These are phyloP conservation scores for Thelaira solivaga DNA, from an alignment of 2,888 invertebrate species.

Conservation along the genomic window DNA sequence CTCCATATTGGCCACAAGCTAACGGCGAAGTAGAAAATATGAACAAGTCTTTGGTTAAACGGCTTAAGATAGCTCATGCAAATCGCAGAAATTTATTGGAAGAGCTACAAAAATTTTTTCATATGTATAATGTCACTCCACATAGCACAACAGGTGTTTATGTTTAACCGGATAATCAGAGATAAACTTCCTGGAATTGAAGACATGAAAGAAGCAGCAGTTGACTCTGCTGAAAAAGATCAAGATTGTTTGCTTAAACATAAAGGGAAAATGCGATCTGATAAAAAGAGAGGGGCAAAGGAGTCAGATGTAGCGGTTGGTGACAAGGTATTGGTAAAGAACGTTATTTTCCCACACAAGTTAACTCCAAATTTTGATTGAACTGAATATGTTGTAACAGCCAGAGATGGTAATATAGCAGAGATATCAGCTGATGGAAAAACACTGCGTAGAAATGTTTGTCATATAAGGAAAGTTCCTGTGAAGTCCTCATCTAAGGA, in stretches of 20 bases:
- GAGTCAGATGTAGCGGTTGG: conserved; percentile 35
- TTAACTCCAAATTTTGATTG: conserved; percentile 50
- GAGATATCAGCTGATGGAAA: too few relatives aligned
- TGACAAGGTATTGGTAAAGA: conserved; percentile 46
- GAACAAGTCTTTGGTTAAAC: conserved; percentile 45
- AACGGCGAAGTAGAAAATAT: conserved; percentile 54
- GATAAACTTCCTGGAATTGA: conserved; percentile 44
- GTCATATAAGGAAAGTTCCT: conserved; percentile 51
- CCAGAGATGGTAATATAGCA: too few relatives aligned
- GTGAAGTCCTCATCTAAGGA: conserved; percentile 8
- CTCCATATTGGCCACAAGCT: conserved; percentile 57
- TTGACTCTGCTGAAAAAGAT: conserved; percentile 17
- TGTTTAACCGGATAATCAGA: conserved; percentile 43
- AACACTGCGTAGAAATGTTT: too few relatives aligned
- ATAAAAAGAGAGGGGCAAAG: conserved; percentile 19
- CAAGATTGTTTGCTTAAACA: conserved; percentile 31
- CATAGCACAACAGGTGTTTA: conserved; percentile 49
- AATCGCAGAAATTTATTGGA: conserved; percentile 32
- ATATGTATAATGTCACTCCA: conserved; percentile 54
- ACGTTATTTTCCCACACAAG: conserved; percentile 45
- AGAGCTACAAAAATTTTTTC: conserved; percentile 31
- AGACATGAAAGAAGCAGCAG: conserved; percentile 10
- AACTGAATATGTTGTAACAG: too few relatives aligned
- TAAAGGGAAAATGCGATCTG: conserved; percentile 68
- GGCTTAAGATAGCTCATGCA: conserved; percentile 46